Evolutionary conservation across 2,888 invertebrate species (phyloP).

Genomic region (Drosophila vallismaia): DNA sequence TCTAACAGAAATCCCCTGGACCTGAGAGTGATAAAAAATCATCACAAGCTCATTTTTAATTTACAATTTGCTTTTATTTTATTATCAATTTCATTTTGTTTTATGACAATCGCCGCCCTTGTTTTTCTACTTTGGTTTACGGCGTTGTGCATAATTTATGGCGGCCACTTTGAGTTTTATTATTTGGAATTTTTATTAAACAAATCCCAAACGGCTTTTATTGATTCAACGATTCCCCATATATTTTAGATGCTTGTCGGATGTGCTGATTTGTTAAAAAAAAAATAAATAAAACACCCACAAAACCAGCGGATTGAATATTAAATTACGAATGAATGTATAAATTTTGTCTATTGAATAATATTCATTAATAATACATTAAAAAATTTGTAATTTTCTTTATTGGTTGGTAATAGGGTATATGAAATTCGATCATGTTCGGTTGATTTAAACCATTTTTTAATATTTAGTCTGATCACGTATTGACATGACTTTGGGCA

Average conservation of each 20-base stretch:
- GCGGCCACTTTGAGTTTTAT: slow-evolving; percentile 49
- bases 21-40: slow-evolving; percentile 35
- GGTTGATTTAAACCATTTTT: not conserved
- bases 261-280: not conserved
- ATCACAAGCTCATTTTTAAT: slow-evolving; percentile 54
- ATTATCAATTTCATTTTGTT: slow-evolving; percentile 61
- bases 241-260: slow-evolving; percentile 21
- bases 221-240: slow-evolving; percentile 56
- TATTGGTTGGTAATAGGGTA: slow-evolving; percentile 1
- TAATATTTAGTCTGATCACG: slow-evolving; percentile 51
- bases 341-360: not conserved
- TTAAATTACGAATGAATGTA: not conserved
- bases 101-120: slow-evolving; percentile 8
- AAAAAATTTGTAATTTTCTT: not conserved
- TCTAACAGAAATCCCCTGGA: slow-evolving; percentile 31
- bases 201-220: slow-evolving; percentile 68
- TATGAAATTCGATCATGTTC: not conserved
- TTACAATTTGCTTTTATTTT: slow-evolving; percentile 63
- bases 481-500: slow-evolving; percentile 52
- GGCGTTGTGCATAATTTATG: slow-evolving; percentile 65
- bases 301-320: not conserved
- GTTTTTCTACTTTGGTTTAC: slow-evolving; percentile 44
- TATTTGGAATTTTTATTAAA: slow-evolving; percentile 60
- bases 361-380: not conserved
- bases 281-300: too few species aligned